Percentiles rank a stretch among this genome's conserved stretches.
Conservation (phyloP, 2,113 vertebrate genomes). For the Myiopsitta monachus region DNA sequence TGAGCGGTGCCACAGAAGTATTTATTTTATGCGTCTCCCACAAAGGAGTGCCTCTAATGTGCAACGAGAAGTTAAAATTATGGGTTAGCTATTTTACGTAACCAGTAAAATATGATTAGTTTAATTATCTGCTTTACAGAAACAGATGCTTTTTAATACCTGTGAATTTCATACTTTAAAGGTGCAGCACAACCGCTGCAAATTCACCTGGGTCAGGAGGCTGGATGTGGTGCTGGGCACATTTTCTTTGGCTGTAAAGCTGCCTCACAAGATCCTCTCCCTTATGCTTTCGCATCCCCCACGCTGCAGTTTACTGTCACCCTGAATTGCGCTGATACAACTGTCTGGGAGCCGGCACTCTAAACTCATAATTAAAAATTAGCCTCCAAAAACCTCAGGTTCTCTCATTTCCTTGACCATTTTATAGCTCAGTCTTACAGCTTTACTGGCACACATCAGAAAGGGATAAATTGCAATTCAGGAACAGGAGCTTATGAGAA, state of each 20-base stretch:
- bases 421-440: neutral
- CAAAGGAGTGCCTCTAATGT: neutral
- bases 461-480: neutral
- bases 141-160: neutral
- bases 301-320: rapidly evolving
- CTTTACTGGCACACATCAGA: neutral
- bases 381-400: neutral
- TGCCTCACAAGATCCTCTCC: neutral
- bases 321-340: constrained; percentile 4
- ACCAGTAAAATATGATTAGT: neutral
- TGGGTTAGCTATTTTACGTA: neutral
- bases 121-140: constrained; percentile 14
- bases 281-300: rapidly evolving
- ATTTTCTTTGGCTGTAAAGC: neutral
- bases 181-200: neutral
- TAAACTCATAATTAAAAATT: constrained; percentile 28
- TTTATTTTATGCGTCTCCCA: neutral
- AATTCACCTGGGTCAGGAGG: neutral
- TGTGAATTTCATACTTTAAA: neutral
- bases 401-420: constrained; percentile 24
- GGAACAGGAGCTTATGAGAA: neutral
- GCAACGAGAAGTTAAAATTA: neutral
- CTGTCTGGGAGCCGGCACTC: neutral
- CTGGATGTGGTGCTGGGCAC: neutral
- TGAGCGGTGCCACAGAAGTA: neutral